phyloP scores from a whole-genome alignment of 2,888 invertebrate species.

The Eugnorisma glareosa region DNA sequence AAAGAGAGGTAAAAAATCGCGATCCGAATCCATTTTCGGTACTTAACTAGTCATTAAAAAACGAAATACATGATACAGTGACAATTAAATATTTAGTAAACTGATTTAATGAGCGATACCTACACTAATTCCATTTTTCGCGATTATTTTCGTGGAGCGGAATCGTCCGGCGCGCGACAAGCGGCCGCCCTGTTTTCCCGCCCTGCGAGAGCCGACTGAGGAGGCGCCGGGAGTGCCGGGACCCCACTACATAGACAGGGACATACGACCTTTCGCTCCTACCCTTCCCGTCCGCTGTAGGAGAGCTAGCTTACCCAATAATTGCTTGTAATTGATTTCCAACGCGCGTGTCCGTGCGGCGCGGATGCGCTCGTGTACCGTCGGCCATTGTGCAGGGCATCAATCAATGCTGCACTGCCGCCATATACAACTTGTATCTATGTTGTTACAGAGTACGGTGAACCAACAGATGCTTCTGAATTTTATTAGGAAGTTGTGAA shows the following conservation, averaged over 20 bases:
- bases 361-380: constrained; percentile 51
- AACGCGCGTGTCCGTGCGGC: constrained; percentile 50
- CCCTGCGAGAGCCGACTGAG: constrained; percentile 70
- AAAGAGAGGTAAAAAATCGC: constrained; percentile 72
- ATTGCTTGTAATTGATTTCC: constrained; percentile 69
- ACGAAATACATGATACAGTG: background rate
- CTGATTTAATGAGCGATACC: constrained; percentile 47
- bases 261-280: constrained; percentile 66
- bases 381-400: constrained; percentile 50
- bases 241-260: constrained; percentile 29
- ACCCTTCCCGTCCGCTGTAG: constrained; percentile 50
- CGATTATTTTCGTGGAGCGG: constrained; percentile 52
- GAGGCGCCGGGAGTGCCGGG: constrained; percentile 49
- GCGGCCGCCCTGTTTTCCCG: constrained; percentile 73
- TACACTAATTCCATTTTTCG: constrained; percentile 64
- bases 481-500: background rate
- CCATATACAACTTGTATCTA: constrained; percentile 8
- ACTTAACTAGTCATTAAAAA: background rate
- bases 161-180: constrained; percentile 39
- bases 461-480: background rate
- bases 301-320: constrained; percentile 63
- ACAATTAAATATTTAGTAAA: constrained; percentile 17
- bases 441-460: constrained; percentile 21
- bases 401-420: constrained; percentile 55
- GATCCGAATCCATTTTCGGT: background rate